A percentile compares a stretch with the other conserved stretches of the same genome.
phyloP scores from a whole-genome alignment of 2,113 vertebrate genomes.

The Mormyrus lacerda region DNA sequence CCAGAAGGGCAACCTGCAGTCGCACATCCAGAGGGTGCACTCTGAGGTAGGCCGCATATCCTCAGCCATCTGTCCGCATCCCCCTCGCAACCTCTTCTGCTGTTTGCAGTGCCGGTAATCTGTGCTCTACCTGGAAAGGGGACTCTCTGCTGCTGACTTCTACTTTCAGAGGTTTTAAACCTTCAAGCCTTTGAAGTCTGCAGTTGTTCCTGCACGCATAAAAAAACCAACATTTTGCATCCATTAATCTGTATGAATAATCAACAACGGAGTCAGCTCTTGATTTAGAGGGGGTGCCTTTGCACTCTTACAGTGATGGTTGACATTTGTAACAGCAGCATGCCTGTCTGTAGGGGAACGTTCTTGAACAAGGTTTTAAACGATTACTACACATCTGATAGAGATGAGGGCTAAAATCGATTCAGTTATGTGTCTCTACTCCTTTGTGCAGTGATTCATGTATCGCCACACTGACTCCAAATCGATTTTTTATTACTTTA shows the following conservation, averaged over 20 bases:
- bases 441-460: too few species aligned
- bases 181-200: not conserved
- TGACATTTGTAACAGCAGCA: not conserved
- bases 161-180: not conserved
- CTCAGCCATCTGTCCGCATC: not conserved
- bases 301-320: not conserved
- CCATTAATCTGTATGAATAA: not conserved
- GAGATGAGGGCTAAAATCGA: too few species aligned
- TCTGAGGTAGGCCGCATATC: slow-evolving; percentile 73
- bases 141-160: not conserved
- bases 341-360: not conserved
- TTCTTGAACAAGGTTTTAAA: not conserved
- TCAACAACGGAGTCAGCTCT: not conserved
- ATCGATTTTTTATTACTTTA: too few species aligned
- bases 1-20: slow-evolving; percentile 96
- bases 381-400: not conserved
- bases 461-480: too few species aligned
- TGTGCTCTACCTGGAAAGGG: not conserved
- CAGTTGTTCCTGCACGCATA: not conserved
- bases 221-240: not conserved
- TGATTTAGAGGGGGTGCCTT: not conserved
- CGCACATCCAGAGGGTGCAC: slow-evolving; percentile 92
- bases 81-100: not conserved
- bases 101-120: not conserved
- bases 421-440: too few species aligned